Percentiles rank a stretch among this genome's conserved stretches.
These are phyloP conservation scores for Acrocera orbiculus DNA, from an alignment of 2,888 invertebrate species.

Conservation along the genomic window DNA sequence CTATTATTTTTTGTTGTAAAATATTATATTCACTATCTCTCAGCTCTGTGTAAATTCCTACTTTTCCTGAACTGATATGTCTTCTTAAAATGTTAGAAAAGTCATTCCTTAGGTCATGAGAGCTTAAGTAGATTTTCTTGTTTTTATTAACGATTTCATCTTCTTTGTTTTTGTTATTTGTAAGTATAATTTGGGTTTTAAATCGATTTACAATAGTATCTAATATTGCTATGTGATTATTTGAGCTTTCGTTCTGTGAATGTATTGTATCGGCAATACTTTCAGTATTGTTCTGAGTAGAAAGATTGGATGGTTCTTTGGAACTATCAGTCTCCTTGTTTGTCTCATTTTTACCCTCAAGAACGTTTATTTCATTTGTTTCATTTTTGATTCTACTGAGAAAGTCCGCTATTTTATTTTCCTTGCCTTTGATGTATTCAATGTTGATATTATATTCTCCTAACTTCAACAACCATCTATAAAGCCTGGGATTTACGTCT, in stretches of 20 bases:
- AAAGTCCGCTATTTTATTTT: slow-evolving; percentile 4
- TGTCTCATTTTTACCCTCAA: not conserved
- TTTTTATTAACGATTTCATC: not conserved
- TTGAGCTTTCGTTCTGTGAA: slow-evolving; percentile 3
- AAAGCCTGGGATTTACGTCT: slow-evolving; percentile 2
- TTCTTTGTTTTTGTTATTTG: slow-evolving; percentile 3
- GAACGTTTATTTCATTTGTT: not conserved
- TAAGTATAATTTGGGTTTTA: slow-evolving; percentile 2
- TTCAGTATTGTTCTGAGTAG: not conserved
- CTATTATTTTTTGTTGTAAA: slow-evolving; percentile 1
- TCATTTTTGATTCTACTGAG: slow-evolving; percentile 3
- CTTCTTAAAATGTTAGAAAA: not conserved
- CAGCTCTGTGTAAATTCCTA: slow-evolving; percentile 1
- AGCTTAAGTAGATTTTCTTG: slow-evolving; percentile 2
- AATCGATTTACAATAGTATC: slow-evolving; percentile 5
- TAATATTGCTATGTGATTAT: slow-evolving; percentile 3
- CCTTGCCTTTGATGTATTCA: slow-evolving; percentile 3
- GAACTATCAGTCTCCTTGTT: not conserved
- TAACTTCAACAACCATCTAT: slow-evolving; percentile 1
- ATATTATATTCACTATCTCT: not conserved
- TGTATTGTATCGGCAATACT: slow-evolving; percentile 2
- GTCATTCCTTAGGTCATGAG: slow-evolving; percentile 1
- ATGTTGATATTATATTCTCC: slow-evolving; percentile 6
- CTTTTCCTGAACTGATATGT: not conserved
- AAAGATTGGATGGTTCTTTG: not conserved